These are phyloP conservation scores for Cyphomyrmex costatus DNA, from an alignment of 1,140 invertebrate species.

Conservation along the genomic window DNA sequence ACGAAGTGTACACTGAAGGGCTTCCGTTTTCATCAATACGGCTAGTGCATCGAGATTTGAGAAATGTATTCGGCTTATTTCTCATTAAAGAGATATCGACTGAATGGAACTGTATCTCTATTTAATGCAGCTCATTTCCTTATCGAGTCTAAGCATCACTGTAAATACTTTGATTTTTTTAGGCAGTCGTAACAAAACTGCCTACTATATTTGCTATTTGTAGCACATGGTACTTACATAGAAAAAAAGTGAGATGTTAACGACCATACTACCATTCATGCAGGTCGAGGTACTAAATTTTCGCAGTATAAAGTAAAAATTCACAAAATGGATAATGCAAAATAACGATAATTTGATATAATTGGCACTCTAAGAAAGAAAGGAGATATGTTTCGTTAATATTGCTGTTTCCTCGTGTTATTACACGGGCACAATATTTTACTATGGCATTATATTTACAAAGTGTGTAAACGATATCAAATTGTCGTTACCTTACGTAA, in stretches of 20 bases:
- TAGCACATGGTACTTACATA: constrained; percentile 20
- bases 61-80: constrained; percentile 13
- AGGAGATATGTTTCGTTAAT: not conserved
- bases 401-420: not conserved
- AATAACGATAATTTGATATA: constrained; percentile 4
- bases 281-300: constrained; percentile 6
- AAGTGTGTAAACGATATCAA: not conserved
- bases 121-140: not conserved
- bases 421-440: not conserved
- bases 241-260: not conserved
- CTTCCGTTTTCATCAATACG: constrained; percentile 2
- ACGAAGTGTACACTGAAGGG: constrained; percentile 3
- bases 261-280: constrained; percentile 25
- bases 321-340: constrained; percentile 14
- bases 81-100: constrained; percentile 31
- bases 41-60: constrained; percentile 29
- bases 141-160: constrained; percentile 36
- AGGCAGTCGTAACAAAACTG: constrained; percentile 29
- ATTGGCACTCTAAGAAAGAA: not conserved
- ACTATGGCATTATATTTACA: not conserved
- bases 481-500: constrained; percentile 8
- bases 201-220: constrained; percentile 23
- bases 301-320: constrained; percentile 24
- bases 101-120: constrained; percentile 17
- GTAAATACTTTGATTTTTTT: constrained; percentile 9